A percentile compares a stretch with the other conserved stretches of the same genome.
Evolutionary conservation across 2,888 invertebrate genomes (phyloP).

Genomic region (Oasisia sp.): DNA sequence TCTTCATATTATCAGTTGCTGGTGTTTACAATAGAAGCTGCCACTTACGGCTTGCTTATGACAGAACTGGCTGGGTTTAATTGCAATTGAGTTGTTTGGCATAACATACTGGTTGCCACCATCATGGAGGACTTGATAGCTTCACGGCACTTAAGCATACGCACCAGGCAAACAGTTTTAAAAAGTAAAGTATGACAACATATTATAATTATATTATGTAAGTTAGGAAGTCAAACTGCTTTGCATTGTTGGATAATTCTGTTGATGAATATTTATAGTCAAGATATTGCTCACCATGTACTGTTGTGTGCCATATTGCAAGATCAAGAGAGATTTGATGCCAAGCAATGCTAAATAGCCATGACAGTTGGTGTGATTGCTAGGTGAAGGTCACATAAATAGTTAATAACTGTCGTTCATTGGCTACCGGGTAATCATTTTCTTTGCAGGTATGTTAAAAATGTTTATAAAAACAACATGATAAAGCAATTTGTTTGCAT

Average conservation of each 20-base stretch:
- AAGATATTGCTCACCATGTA: not conserved
- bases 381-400: too few relatives aligned
- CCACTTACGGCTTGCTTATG: not conserved
- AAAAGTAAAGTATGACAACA: not conserved
- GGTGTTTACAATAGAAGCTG: not conserved
- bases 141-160: not conserved
- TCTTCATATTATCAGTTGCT: not conserved
- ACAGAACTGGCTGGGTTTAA: not conserved
- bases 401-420: too few relatives aligned
- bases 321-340: too few relatives aligned
- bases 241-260: not conserved
- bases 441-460: too few relatives aligned
- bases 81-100: not conserved
- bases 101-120: not conserved
- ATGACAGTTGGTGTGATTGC: too few relatives aligned
- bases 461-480: too few relatives aligned
- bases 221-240: not conserved
- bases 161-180: not conserved
- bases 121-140: not conserved
- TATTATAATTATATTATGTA: not conserved
- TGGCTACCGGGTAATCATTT: too few relatives aligned
- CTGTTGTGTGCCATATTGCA: too few relatives aligned
- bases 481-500: too few relatives aligned
- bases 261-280: not conserved
- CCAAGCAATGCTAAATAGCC: too few relatives aligned